Evolutionary conservation across 2,797 vertebrate species (phyloP), one percentile per base, ranked within the genome.

Genomic region (Fundulus diaphanus): DNA sequence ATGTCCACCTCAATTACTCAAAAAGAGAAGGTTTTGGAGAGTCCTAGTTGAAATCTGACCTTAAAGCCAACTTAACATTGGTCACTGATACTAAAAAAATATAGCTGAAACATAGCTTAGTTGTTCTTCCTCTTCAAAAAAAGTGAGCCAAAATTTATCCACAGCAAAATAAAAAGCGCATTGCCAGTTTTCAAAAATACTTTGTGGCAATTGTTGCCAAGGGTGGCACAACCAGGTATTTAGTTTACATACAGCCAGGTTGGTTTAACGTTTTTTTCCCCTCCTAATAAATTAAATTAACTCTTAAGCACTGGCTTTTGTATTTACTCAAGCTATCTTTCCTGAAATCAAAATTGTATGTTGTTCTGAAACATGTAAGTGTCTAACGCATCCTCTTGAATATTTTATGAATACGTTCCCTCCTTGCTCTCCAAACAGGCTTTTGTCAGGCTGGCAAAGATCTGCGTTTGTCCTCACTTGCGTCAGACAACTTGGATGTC

Each of bases 401-500:
- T 15, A 42, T 54, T 56, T 54, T 31, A 18, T 57, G 2, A 59
- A 77, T 49, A 71, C 59, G 29, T 27, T 42, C 48, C 35, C 0
- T 61, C 44, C 33, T 56, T 31, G 5, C 51, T 16, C 35, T 70
- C 40, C 46, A 68, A 40, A 42, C 78, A 96, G 95, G 98, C 70
- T 99, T 98, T 91, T 99, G 98, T 90, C 98, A 98, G 92, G 96
- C 96, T 0, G 98, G 98, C 69, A 97, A 97, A 89, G 98, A 99
- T 87, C 91, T 99, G 82, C 96, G 98, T 31, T 92, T 99, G 5
- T 90, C 94, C 51, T 97, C 97, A 0, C 86, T 99, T 85, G 95
- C 95, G 65, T 95, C 89, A 0, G 97, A 97, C 80, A 92, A 94
- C 67, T 91, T 98, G 56, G 98, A 99, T 2, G 94, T 98, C 12